These are phyloP conservation scores for Helarctos malayanus DNA, from an alignment of 2,797 vertebrate species.

Conservation along the genomic window DNA sequence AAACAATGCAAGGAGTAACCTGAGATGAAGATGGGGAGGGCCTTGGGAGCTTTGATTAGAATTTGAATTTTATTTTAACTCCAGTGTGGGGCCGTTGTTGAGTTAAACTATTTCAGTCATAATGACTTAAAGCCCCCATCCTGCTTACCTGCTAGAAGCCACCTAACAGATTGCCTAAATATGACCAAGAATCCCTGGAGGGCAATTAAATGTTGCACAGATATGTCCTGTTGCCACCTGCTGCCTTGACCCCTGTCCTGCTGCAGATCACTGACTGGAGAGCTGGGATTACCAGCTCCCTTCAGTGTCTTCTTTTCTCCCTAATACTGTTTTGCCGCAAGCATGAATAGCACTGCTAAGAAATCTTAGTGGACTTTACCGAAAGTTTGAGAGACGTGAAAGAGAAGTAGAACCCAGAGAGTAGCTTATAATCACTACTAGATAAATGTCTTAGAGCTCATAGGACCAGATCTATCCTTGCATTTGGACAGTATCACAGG, in stretches of 20 bases:
- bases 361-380: neutral
- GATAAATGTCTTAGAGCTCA: neutral
- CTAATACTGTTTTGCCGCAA: neutral
- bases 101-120: constrained; percentile 14
- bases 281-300: neutral
- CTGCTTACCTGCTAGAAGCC: neutral
- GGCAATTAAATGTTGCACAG: constrained; percentile 4
- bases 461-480: neutral
- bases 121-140: neutral
- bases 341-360: constrained; percentile 5
- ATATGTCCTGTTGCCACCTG: neutral
- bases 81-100: neutral
- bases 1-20: neutral
- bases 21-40: neutral
- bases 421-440: neutral
- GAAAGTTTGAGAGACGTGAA: neutral
- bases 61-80: constrained; percentile 50
- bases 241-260: neutral
- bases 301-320: neutral
- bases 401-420: neutral
- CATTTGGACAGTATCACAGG: neutral
- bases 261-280: neutral
- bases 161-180: neutral
- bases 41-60: neutral
- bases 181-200: neutral